Conservation (phyloP, 2,888 invertebrate genomes). For the Phortica okadai region DNA sequence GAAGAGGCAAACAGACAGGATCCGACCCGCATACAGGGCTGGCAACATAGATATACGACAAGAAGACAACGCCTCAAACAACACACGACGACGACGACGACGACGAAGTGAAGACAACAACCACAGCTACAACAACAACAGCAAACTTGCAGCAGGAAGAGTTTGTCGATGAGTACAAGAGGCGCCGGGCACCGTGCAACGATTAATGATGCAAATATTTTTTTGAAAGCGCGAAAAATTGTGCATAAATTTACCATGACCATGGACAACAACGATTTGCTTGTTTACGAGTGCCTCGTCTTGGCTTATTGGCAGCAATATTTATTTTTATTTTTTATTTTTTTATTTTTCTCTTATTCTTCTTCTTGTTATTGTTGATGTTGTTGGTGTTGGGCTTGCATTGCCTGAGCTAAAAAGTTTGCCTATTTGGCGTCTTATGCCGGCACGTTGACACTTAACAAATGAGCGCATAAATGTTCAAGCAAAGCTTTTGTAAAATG, state of each 20-base stretch:
- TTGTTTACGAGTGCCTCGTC: slow-evolving; percentile 61
- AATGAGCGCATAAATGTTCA: slow-evolving; percentile 75
- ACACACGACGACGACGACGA: slow-evolving; percentile 37
- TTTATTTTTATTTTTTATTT: slow-evolving; percentile 18
- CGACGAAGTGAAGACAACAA: slow-evolving; percentile 47
- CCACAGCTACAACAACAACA: slow-evolving; percentile 56
- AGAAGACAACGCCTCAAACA: slow-evolving; percentile 35
- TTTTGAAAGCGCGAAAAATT: slow-evolving; percentile 74
- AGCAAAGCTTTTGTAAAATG: slow-evolving; percentile 59
- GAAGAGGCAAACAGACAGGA: neutral
- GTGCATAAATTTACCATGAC: slow-evolving; percentile 73
- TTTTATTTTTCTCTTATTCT: neutral
- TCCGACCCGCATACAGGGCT: neutral
- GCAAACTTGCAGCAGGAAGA: slow-evolving; percentile 2
- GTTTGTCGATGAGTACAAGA: neutral
- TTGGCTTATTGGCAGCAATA: slow-evolving; percentile 35
- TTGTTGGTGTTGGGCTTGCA: slow-evolving; percentile 41
- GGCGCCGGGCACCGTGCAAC: slow-evolving; percentile 14
- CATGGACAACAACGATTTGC: slow-evolving; percentile 68
- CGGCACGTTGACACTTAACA: slow-evolving; percentile 75
- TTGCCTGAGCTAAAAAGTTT: neutral
- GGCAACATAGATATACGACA: neutral
- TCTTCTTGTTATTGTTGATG: slow-evolving; percentile 49
- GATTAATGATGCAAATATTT: slow-evolving; percentile 45
- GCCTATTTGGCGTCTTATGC: slow-evolving; percentile 54